Conservation (phyloP, 1,140 invertebrate genomes). For the Colletes gigas region DNA sequence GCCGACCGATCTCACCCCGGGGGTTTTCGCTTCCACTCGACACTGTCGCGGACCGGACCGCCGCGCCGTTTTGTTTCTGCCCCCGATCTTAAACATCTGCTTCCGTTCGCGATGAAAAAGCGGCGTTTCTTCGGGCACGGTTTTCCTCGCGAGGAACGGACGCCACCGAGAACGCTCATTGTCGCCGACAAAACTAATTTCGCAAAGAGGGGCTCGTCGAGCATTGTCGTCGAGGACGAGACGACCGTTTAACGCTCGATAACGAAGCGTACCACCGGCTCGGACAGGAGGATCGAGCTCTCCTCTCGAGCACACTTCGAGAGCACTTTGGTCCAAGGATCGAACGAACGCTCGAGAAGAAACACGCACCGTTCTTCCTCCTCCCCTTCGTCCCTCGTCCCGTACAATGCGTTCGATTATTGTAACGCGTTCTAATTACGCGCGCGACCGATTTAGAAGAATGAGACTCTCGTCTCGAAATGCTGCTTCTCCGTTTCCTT, state of each 20-base stretch:
- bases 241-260: constrained; percentile 60
- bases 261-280: constrained; percentile 53
- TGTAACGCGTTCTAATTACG: constrained; percentile 53
- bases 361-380: background rate
- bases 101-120: background rate
- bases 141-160: background rate
- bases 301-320: constrained; percentile 49
- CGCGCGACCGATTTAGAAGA: background rate
- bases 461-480: background rate
- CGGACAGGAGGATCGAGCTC: constrained; percentile 40
- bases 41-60: background rate
- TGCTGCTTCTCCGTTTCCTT: background rate
- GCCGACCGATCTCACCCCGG: too few species aligned
- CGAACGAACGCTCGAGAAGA: constrained; percentile 13
- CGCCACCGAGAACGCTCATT: constrained; percentile 8
- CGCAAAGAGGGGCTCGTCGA: background rate
- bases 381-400: constrained; percentile 15
- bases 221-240: constrained; percentile 38
- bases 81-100: constrained; percentile 24
- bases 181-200: constrained; percentile 58
- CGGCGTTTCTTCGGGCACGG: background rate
- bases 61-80: constrained; percentile 17
- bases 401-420: constrained; percentile 58
- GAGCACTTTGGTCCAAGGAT: constrained; percentile 44
- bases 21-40: background rate